phyloP scores from a whole-genome alignment of 1,140 invertebrate genomes.

The Himalopsyche phryganea region DNA sequence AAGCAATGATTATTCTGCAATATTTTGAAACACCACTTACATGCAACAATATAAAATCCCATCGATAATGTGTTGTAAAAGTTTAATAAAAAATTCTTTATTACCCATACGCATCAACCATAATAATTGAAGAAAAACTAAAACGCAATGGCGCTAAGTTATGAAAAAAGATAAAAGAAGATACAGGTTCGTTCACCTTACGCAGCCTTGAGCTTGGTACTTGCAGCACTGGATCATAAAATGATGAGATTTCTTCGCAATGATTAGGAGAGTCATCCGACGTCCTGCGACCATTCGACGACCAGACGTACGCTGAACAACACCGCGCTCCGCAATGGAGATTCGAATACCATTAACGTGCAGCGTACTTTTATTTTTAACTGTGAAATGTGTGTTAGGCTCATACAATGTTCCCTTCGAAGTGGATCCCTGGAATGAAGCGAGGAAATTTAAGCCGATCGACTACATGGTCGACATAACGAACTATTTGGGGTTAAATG shows the following conservation, averaged over 20 bases:
- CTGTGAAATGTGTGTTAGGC: conserved; percentile 1
- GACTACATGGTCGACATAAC: conserved; percentile 75
- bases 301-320: conserved; percentile 3
- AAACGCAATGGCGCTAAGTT: not conserved
- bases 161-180: conserved; percentile 5
- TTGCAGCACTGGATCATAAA: conserved; percentile 1
- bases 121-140: too few species aligned
- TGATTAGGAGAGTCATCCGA: conserved; percentile 5
- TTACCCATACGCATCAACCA: too few species aligned
- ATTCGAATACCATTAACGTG: not conserved
- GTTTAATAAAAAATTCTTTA: too few species aligned
- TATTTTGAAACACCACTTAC: too few species aligned
- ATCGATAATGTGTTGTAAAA: too few species aligned
- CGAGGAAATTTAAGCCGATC: conserved; percentile 52
- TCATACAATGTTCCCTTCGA: not conserved
- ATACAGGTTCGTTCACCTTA: conserved; percentile 21
- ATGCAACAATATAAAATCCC: too few species aligned
- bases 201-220: conserved; percentile 19
- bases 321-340: conserved; percentile 8
- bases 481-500: conserved; percentile 67
- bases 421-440: conserved; percentile 30
- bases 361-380: conserved; percentile 1
- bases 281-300: conserved; percentile 9
- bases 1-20: too few species aligned
- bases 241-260: conserved; percentile 1